Evolutionary conservation across 2,797 vertebrate genomes (phyloP).

Genomic region (Sibirionetta formosa): DNA sequence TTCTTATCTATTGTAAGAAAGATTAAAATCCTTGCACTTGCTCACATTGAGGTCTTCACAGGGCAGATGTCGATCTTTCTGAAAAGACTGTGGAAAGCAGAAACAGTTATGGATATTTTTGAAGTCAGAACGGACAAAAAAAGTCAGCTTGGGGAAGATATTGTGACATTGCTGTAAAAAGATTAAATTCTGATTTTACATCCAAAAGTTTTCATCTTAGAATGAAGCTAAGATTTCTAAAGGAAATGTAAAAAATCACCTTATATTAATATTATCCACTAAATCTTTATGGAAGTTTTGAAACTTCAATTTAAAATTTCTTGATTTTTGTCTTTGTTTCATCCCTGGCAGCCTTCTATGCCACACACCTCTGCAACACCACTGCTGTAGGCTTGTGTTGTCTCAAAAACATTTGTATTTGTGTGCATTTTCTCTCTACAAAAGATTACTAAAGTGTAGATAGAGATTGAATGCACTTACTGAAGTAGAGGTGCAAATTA

Average conservation of each 20-base stretch:
- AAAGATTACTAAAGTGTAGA: background rate
- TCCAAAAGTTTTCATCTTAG: too few species aligned
- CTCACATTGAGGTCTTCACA: background rate
- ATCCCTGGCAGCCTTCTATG: background rate
- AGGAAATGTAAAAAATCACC: background rate
- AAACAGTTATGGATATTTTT: background rate
- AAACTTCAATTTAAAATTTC: background rate
- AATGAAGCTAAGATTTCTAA: background rate
- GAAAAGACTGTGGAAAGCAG: background rate
- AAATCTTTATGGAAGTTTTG: background rate
- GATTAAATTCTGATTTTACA: background rate
- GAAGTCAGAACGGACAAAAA: background rate
- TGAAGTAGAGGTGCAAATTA: background rate
- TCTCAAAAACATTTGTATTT: background rate
- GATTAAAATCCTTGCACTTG: background rate
- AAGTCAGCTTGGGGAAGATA: background rate
- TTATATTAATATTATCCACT: background rate
- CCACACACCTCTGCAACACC: background rate
- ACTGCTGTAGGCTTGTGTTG: accelerated
- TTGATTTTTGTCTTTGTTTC: background rate
- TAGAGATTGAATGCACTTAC: background rate
- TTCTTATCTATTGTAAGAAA: background rate
- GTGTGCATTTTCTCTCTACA: background rate
- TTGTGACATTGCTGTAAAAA: background rate
- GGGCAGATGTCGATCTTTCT: background rate